These are phyloP conservation scores for Thinocorus orbignyianus DNA, from an alignment of 2,113 vertebrate species.

Conservation along the genomic window DNA sequence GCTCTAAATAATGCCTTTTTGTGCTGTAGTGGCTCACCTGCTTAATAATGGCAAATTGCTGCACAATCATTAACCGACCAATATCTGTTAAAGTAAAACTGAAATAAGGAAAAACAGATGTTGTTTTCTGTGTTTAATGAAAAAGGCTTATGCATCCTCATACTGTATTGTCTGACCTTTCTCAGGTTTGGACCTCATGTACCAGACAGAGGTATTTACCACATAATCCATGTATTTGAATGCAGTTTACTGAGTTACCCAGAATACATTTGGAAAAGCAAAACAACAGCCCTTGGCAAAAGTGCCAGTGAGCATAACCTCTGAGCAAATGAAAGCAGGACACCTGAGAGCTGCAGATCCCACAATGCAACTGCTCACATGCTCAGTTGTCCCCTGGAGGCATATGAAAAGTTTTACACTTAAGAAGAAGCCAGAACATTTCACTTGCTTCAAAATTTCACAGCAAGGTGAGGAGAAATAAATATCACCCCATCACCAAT, in stretches of 20 bases:
- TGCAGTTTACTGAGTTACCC: not conserved
- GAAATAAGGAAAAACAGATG: conserved; percentile 57
- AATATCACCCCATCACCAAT: not conserved
- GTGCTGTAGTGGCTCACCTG: not conserved
- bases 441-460: not conserved
- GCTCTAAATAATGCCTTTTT: not conserved
- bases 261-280: not conserved
- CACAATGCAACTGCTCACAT: not conserved
- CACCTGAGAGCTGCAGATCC: not conserved
- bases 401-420: not conserved
- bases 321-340: not conserved
- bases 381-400: not conserved
- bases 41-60: conserved; percentile 12
- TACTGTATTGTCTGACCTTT: not conserved
- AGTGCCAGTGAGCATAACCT: not conserved
- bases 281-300: conserved; percentile 13
- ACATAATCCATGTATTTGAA: not conserved
- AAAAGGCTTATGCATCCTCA: conserved; percentile 41
- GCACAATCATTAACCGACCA: conserved; percentile 3
- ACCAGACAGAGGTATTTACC: not conserved
- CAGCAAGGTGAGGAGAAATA: not conserved
- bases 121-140: conserved; percentile 48
- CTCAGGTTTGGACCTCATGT: not conserved
- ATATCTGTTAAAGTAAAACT: conserved; percentile 42
- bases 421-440: not conserved